Base-by-base conservation (phyloP, 2,888 invertebrate genomes). In the Alloplasta piceator region DNA sequence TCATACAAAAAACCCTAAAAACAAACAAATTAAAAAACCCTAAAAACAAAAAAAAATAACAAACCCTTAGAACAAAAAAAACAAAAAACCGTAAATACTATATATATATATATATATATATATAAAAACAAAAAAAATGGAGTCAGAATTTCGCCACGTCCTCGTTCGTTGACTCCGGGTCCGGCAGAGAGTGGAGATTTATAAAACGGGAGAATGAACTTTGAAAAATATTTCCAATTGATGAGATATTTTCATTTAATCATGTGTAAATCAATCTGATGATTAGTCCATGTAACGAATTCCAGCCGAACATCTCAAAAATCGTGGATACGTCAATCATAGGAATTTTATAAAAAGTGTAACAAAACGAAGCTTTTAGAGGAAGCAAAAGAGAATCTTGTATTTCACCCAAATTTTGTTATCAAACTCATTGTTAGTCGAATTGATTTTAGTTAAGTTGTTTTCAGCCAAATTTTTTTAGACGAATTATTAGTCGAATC, bases 71-170 rank as follows among this genome's bases (percentile, higher is more conserved):
- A 56, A 60, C 26, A 61, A 14, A 63, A 43, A 41, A 63, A 43
- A 63, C 14, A 61, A 61, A 46, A 26, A 50, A 0, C 26, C 26
- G 1, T 26, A 26, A 26, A 26, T n/a, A n/a, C n/a, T n/a, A n/a
- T n/a, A n/a, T n/a, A n/a, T n/a, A n/a, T n/a, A n/a, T n/a, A n/a
- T n/a, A n/a, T n/a, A n/a, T n/a, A n/a, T n/a, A n/a, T n/a, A n/a
- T n/a, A n/a, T n/a, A 48, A 50, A 64, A 66, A 10, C 26, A 36
- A 66, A 12, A 50, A 66, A 38, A 66, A 66, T 66, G 50, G 50
- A 52, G 66, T 66, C 66, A 66, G 50, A 38, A 10, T n/a, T 64
- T 48, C 66, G 66, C 66, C 52, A 66, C 66, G 66, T 66, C 67
- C 67, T 55, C 67, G 67, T 67, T 56, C 55, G 67, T 67, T 67